Evolutionary conservation across 2,113 vertebrate genomes (phyloP).

Genomic region (Crotalus viridis): DNA sequence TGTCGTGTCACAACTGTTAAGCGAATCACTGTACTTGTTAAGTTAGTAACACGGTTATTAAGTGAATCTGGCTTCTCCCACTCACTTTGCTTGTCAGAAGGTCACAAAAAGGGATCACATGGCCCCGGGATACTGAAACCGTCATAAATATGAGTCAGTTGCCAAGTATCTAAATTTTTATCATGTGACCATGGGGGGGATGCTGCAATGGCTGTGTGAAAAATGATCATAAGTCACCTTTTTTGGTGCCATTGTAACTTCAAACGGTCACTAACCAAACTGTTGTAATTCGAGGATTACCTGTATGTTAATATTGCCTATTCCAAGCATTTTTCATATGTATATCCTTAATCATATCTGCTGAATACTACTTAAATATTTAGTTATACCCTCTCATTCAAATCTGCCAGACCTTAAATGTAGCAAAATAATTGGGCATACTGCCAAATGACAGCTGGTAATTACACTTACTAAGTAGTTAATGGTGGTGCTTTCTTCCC

Average conservation of each 20-base stretch:
- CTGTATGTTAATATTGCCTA: background rate
- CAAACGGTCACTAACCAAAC: background rate
- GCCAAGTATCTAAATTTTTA: background rate
- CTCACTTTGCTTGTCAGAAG: background rate
- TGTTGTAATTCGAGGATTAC: background rate
- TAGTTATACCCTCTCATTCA: background rate
- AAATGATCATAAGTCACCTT: background rate
- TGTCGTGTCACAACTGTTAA: background rate
- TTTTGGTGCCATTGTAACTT: background rate
- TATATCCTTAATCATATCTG: background rate
- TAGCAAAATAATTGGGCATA: background rate
- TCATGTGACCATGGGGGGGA: background rate
- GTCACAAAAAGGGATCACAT: background rate
- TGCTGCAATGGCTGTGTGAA: background rate
- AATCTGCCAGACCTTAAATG: background rate
- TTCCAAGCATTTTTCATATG: background rate
- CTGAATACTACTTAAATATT: background rate
- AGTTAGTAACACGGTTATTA: background rate
- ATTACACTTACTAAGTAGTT: slow-evolving; percentile 87
- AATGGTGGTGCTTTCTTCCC: slow-evolving; percentile 93
- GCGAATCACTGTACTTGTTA: background rate
- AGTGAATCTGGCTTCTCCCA: background rate
- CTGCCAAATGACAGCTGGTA: background rate
- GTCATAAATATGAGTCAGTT: background rate
- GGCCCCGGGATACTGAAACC: background rate